phyloP scores from a whole-genome alignment of 2,888 invertebrate genomes.

The Pristionchus exspectatus region DNA sequence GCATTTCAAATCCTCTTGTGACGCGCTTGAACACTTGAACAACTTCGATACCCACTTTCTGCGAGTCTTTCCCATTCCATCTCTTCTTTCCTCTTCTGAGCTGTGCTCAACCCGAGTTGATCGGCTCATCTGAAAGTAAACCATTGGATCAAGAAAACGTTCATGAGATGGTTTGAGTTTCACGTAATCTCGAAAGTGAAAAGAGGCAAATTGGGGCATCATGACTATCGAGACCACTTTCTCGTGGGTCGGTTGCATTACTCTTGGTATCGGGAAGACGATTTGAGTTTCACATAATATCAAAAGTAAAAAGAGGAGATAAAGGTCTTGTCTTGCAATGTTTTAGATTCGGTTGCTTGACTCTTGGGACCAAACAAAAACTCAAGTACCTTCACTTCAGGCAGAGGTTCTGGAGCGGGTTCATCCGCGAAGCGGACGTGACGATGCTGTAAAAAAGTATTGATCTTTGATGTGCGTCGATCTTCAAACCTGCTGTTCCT shows the following conservation, averaged over 20 bases:
- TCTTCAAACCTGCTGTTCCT: slow-evolving; percentile 22
- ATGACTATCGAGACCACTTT: no score
- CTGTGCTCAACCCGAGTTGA: slow-evolving; percentile 41
- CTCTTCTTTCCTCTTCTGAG: slow-evolving; percentile 44
- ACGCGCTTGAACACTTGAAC: slow-evolving; percentile 17
- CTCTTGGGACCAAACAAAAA: background rate
- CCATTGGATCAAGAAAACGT: no score
- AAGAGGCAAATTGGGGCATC: no score
- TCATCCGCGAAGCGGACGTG: slow-evolving; percentile 53
- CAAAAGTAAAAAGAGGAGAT: no score
- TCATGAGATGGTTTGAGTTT: no score
- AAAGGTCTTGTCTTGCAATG: no score
- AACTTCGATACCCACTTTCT: slow-evolving; percentile 49
- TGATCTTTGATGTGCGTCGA: background rate
- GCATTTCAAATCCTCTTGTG: slow-evolving; percentile 9
- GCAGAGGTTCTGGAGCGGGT: background rate
- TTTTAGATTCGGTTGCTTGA: background rate
- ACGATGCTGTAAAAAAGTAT: background rate
- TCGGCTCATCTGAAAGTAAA: slow-evolving; percentile 11
- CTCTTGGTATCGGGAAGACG: no score
- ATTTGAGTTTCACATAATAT: no score
- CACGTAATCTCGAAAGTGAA: no score
- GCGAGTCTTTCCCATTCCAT: background rate
- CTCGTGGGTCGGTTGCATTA: no score
- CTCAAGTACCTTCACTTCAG: background rate